phyloP scores from a whole-genome alignment of 1,140 invertebrate species.

The Drosophila insularis region DNA sequence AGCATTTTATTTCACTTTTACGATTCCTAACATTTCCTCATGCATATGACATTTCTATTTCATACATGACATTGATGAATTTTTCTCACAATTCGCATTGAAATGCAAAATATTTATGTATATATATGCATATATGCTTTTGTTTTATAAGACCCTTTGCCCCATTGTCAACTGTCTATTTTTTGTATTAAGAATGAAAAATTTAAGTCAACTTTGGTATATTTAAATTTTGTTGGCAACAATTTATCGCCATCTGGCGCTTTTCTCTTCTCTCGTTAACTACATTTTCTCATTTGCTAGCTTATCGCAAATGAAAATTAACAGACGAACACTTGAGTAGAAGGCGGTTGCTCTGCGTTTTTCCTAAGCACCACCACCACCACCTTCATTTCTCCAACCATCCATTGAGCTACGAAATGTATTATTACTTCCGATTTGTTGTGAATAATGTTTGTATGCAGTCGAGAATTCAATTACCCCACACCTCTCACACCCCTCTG shows the following conservation, averaged over 20 bases:
- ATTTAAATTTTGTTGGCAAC: conserved; percentile 32
- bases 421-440: conserved; percentile 78
- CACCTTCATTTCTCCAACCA: not conserved
- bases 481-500: not conserved
- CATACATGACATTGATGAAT: conserved; percentile 53
- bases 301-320: conserved; percentile 66
- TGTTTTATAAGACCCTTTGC: not conserved
- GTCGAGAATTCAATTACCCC: conserved; percentile 75
- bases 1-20: not conserved
- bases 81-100: conserved; percentile 38
- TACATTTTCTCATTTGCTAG: conserved; percentile 34
- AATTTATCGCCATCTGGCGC: conserved; percentile 23
- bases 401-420: conserved; percentile 35
- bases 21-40: not conserved
- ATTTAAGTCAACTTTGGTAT: conserved; percentile 19
- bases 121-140: not conserved
- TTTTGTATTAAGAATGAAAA: not conserved
- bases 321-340: conserved; percentile 34
- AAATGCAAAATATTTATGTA: conserved; percentile 30
- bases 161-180: not conserved
- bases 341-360: conserved; percentile 4
- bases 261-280: conserved; percentile 4
- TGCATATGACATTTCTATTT: conserved; percentile 61
- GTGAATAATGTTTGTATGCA: conserved; percentile 72
- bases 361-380: not conserved